phyloP scores from a whole-genome alignment of 2,888 invertebrate genomes.

The Bombyx huttoni region DNA sequence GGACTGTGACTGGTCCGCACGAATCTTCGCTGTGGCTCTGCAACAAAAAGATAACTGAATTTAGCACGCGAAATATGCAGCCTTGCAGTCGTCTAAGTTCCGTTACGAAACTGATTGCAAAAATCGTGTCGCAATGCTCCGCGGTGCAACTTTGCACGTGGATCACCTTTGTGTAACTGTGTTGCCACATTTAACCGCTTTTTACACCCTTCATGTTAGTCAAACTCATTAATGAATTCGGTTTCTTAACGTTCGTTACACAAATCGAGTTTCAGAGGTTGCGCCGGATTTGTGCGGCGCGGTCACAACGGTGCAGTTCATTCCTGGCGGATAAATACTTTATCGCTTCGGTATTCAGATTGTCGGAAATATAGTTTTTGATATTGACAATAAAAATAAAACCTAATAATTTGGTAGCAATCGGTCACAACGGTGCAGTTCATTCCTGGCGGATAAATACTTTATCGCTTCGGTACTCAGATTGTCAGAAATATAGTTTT shows the following conservation, averaged over 20 bases:
- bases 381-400: too few species aligned
- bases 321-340: constrained; percentile 19
- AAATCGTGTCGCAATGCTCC: constrained; percentile 52
- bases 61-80: constrained; percentile 33
- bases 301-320: constrained; percentile 27
- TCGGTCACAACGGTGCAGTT: constrained; percentile 24
- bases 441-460: constrained; percentile 22
- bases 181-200: constrained; percentile 48
- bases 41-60: constrained; percentile 44
- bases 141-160: constrained; percentile 48
- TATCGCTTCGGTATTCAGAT: too few species aligned
- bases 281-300: constrained; percentile 44
- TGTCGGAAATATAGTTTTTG: too few species aligned
- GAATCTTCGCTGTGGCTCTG: constrained; percentile 62
- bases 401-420: too few species aligned
- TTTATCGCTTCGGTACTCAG: too few species aligned
- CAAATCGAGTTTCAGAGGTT: constrained; percentile 35
- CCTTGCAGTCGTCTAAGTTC: constrained; percentile 31
- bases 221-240: constrained; percentile 45
- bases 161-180: constrained; percentile 51
- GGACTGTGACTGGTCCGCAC: constrained; percentile 65
- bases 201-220: constrained; percentile 51
- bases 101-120: constrained; percentile 55
- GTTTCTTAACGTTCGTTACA: constrained; percentile 47
- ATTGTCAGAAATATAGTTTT: too few species aligned